Base-by-base conservation (phyloP, 2,113 vertebrate species). In the Balaenoptera acutorostrata region DNA sequence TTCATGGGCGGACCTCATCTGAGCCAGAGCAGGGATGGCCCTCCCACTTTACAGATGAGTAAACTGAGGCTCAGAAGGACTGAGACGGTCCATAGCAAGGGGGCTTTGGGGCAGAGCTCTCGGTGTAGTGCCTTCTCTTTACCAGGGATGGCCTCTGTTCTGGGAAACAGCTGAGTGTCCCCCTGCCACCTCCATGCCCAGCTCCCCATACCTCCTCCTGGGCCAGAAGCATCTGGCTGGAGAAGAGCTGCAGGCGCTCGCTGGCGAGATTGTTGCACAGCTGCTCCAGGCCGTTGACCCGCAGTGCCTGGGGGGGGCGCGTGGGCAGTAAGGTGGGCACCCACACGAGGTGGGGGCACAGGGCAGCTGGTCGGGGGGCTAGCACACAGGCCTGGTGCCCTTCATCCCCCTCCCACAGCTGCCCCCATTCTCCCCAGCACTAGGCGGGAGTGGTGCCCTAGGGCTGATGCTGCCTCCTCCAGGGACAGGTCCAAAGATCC, bases 221-320 rank as follows among this genome's bases (percentile, higher is more conserved):
- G 81, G 98, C 98, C 78, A 99, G 97, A 84, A 99, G 97, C 10
- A 98, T 98, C 97, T 98, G 99, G 97, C 97, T 98, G 98, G 99
- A 98, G 98, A 99, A 99, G 74, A 98, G 97, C 95, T 99, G 99
- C 31, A 99, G 99, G 81, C 99, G 99, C 97, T 99, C 99, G 0
- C 99, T 99, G 96, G 99, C 99, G 92, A 99, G 99, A 98, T 99
- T 99, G 97, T 99, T 99, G 97, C 99, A 99, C 75, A 99, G 98
- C 82, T 99, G 99, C 97, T 99, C 99, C 93, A 99, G 99, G 97
- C 99, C 99, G 96, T 99, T 99, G 93, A 99, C 98, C 12, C 90
- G 98, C 44, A 99, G 98, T 27, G 99, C 99, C 99, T 99, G 97
- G 46, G 97, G 97, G 44, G 97, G 64, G 95, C 52, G 66, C 0